phyloP scores from a whole-genome alignment of 2,113 vertebrate genomes.

The Ramphastos sulfuratus region DNA sequence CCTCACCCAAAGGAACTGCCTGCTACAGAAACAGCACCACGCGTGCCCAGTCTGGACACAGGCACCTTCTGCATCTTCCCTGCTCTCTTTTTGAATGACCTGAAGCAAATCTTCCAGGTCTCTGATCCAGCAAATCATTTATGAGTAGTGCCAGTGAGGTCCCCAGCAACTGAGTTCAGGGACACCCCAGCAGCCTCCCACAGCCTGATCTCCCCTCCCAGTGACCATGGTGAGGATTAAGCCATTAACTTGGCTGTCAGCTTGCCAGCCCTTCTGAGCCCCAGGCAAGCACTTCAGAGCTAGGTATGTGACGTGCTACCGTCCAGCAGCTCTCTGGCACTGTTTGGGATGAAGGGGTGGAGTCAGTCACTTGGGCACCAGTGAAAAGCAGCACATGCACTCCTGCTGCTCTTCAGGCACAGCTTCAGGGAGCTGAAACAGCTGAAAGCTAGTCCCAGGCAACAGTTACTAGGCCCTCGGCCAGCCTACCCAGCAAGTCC shows the following conservation, averaged over 20 bases:
- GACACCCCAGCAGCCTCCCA: neutral
- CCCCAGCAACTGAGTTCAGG: neutral
- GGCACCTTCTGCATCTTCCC: neutral
- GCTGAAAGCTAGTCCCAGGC: neutral
- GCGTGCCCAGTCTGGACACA: neutral
- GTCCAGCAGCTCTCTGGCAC: slow-evolving; percentile 25
- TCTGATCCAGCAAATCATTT: neutral
- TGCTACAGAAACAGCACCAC: neutral
- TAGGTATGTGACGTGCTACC: neutral
- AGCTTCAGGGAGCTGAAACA: neutral
- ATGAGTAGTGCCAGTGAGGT: neutral
- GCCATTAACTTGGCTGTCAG: neutral
- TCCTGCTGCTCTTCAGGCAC: neutral
- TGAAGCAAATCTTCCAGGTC: neutral
- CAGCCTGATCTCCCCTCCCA: neutral
- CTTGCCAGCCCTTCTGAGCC: neutral
- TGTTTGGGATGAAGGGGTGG: neutral
- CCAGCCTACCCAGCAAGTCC: neutral
- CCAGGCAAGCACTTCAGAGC: neutral
- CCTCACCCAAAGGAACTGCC: neutral
- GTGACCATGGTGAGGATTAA: neutral
- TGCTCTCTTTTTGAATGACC: neutral
- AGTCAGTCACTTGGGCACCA: slow-evolving; percentile 20
- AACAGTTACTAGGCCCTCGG: neutral
- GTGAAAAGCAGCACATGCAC: neutral